Evolutionary conservation across 1,140 invertebrate genomes (phyloP).

Genomic region (Anastrepha obliqua): DNA sequence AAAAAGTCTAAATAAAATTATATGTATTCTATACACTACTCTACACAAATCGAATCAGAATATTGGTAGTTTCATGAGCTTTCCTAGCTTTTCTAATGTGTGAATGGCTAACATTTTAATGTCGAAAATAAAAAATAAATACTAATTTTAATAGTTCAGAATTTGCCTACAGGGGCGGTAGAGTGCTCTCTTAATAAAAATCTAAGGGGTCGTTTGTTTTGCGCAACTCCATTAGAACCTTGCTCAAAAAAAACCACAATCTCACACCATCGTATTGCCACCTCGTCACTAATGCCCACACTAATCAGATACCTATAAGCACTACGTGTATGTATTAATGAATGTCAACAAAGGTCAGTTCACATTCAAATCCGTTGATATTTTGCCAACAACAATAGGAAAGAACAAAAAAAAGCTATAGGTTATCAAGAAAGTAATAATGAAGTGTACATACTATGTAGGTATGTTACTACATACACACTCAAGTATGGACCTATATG

Average conservation of each 20-base stretch:
- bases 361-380: not conserved
- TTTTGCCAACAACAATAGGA: not conserved
- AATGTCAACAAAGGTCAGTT: slow-evolving; percentile 49
- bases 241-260: not conserved
- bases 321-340: not conserved
- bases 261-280: not conserved
- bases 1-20: too few species aligned
- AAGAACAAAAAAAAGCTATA: not conserved
- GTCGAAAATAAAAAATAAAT: too few species aligned
- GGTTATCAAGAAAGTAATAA: slow-evolving; percentile 14
- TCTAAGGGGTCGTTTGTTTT: not conserved
- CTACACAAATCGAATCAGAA: too few species aligned
- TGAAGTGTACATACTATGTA: not conserved
- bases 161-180: not conserved
- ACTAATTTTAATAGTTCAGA: too few species aligned
- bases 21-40: too few species aligned
- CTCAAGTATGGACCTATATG: not conserved
- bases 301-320: not conserved
- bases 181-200: not conserved
- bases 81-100: too few species aligned
- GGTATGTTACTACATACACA: too few species aligned
- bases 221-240: not conserved
- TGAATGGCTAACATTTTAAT: too few species aligned
- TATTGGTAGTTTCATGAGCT: too few species aligned
- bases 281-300: not conserved